Evolutionary conservation across 2,113 vertebrate species (phyloP).

Genomic region (Sinocyclocheilus anophthalmus): DNA sequence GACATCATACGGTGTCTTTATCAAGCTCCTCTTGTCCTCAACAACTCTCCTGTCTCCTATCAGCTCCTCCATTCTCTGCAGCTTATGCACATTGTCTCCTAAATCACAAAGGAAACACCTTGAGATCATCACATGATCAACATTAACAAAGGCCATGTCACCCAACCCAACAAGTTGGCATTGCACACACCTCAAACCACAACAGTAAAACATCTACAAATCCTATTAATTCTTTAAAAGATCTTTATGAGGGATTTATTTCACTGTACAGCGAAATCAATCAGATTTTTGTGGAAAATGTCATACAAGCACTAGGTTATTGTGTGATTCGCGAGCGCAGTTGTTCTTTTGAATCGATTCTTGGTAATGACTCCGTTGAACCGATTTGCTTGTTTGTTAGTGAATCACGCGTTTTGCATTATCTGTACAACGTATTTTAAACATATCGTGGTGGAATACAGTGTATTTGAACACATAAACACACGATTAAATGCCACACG

Average conservation of each 20-base stretch:
- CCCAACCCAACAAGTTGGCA: background rate
- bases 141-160: background rate
- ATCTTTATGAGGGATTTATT: background rate
- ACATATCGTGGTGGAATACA: background rate
- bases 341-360: background rate
- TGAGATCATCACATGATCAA: background rate
- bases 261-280: background rate
- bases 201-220: background rate
- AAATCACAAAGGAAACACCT: conserved; percentile 68
- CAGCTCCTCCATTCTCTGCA: conserved; percentile 76
- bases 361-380: background rate
- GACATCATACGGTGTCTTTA: conserved; percentile 69
- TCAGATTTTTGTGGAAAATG: background rate
- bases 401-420: background rate
- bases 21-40: conserved; percentile 77
- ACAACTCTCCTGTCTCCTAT: conserved; percentile 75
- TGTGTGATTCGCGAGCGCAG: background rate
- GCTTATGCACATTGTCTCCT: conserved; percentile 78
- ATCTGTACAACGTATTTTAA: background rate
- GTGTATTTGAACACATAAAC: background rate
- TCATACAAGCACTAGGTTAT: background rate
- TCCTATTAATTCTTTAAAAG: background rate
- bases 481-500: too few relatives aligned
- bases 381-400: background rate
- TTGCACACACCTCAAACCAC: background rate